A percentile compares a stretch with the other conserved stretches of the same genome.
Conservation (phyloP, 1,140 invertebrate genomes). For the Akabosia matsudoensis region DNA sequence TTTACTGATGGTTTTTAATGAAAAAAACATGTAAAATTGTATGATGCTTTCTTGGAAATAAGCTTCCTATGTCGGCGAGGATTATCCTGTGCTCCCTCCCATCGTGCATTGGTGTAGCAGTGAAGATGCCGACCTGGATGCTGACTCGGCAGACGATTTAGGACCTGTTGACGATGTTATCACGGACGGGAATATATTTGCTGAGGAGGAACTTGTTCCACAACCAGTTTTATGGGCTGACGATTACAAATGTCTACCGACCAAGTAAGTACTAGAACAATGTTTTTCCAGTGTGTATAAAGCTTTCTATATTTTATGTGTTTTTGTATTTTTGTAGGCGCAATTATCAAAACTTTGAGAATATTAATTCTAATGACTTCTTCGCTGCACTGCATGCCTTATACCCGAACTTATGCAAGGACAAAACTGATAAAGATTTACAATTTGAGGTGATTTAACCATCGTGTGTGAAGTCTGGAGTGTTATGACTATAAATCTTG, state of each 20-base stretch:
- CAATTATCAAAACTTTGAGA: neutral
- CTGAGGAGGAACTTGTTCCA: conserved; percentile 23
- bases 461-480: too few relatives aligned
- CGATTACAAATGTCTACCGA: conserved; percentile 12
- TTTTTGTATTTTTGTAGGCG: neutral
- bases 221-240: conserved; percentile 32
- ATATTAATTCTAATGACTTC: conserved; percentile 10
- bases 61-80: too few relatives aligned
- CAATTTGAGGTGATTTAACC: conserved; percentile 33
- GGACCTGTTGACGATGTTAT: neutral
- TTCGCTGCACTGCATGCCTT: conserved; percentile 23
- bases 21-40: too few relatives aligned
- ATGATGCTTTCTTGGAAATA: too few relatives aligned
- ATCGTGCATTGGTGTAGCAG: neutral
- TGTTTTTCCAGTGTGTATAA: neutral
- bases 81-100: too few relatives aligned
- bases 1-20: too few relatives aligned
- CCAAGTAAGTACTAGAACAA: conserved; percentile 1
- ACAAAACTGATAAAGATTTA: conserved; percentile 6
- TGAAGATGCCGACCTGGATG: neutral
- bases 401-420: conserved; percentile 26
- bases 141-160: neutral
- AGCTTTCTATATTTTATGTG: neutral
- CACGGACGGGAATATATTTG: conserved; percentile 24
- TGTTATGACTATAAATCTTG: too few relatives aligned